Conservation (phyloP, 2,888 invertebrate genomes). For the Brenthis hecate region DNA sequence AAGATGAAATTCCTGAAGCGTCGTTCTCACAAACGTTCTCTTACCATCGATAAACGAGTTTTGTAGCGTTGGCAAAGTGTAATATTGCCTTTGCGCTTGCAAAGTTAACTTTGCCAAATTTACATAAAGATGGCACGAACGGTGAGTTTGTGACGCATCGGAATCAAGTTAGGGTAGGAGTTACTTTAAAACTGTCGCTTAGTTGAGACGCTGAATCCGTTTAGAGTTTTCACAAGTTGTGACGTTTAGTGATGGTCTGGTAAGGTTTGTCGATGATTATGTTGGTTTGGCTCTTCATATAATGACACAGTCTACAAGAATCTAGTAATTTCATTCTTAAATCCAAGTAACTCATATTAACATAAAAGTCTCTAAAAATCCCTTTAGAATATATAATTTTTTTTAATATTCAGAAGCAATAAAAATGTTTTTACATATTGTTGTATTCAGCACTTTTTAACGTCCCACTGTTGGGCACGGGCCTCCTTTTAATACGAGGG, state of each 20-base stretch:
- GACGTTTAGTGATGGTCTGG: conserved; percentile 37
- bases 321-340: background rate
- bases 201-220: conserved; percentile 79
- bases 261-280: conserved; percentile 22
- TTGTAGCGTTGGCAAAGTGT: conserved; percentile 34
- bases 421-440: background rate
- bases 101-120: conserved; percentile 66
- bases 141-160: conserved; percentile 68
- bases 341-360: no score
- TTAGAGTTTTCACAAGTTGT: conserved; percentile 68
- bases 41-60: conserved; percentile 41
- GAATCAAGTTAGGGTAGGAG: conserved; percentile 76
- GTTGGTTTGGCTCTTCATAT: no score
- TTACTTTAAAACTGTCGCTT: conserved; percentile 81
- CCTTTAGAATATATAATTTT: no score
- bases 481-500: no score
- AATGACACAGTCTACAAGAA: background rate
- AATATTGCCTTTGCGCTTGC: conserved; percentile 40
- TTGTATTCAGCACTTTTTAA: no score
- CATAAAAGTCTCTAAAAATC: no score
- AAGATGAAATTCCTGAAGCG: conserved; percentile 60
- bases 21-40: conserved; percentile 46
- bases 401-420: no score
- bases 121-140: conserved; percentile 73
- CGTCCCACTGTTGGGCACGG: no score